Base-by-base conservation (phyloP, 1,140 invertebrate genomes). In the Leptopilina clavipes region DNA sequence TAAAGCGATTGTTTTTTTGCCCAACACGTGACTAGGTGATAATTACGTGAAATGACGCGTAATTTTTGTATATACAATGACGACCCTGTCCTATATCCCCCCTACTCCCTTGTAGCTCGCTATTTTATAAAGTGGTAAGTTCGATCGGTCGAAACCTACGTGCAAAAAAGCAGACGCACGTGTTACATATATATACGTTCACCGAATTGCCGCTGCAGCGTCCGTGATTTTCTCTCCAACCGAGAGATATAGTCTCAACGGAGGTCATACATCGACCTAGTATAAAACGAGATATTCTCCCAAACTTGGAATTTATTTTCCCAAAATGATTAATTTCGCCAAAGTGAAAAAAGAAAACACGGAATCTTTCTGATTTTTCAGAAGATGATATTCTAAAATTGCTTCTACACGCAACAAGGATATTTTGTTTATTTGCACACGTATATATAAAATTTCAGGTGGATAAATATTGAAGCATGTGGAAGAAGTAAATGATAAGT, bases 81-180 rank as follows among this genome's bases (percentile, higher is more conserved):
- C 76, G 81, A 82, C 83, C 84, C 79, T 85, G 84, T 76, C 79
- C 81, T 56, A 85, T 71, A 84, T 83, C 76, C 74, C 76, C 74
- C 31, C 19, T 17, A 31, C 44, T 25, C 17, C 37, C 43, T 17
- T 17, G 5, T 70, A 52, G 12, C 44, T 72, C 37, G 31, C 65
- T 31, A 65, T 65, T 65, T 65, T 31, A 65, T 31, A 65, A 65
- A 65, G 22, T 65, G 22, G 59, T 31, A 31, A 65, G 59, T 65
- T 65, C 11, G 22, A 65, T 65, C 59, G 59, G 11, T 11, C 14
- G 59, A 8, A 37, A 1, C 59, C 22, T 65, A 65, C 59, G 25
- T 65, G 25, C 59, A n/a, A 9, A 14, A 65, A 59, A 31, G 25
- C 71, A 40, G 43, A 71, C 43, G 18, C 56, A 44, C 31, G 65